phyloP scores from a whole-genome alignment of 2,113 vertebrate genomes.

The Neolamprologus devosi region DNA sequence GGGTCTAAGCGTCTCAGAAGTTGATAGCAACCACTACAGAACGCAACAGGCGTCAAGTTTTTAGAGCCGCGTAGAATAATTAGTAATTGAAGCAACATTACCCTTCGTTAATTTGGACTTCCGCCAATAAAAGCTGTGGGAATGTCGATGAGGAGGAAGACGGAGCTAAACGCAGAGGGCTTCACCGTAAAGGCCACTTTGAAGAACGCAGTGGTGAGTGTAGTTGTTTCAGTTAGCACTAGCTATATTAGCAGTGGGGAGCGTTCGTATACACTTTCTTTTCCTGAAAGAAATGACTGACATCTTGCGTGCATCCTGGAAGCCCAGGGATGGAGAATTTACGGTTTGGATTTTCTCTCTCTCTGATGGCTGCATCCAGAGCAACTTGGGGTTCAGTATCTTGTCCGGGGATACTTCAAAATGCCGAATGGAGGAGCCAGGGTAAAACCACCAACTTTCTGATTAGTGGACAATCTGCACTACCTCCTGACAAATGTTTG shows the following conservation, averaged over 20 bases:
- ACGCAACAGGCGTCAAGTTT: neutral
- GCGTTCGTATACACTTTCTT: neutral
- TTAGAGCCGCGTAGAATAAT: neutral
- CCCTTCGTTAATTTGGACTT: neutral
- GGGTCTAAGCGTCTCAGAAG: conserved; percentile 35
- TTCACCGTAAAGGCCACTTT: conserved; percentile 63
- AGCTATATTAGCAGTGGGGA: neutral
- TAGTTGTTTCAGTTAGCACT: neutral
- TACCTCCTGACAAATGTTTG: neutral
- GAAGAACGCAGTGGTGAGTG: conserved; percentile 69
- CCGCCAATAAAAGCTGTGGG: neutral
- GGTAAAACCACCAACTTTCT: neutral
- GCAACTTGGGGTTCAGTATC: neutral
- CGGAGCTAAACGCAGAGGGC: conserved; percentile 34
- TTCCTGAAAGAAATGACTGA: too few relatives aligned
- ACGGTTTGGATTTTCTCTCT: neutral
- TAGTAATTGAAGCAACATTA: neutral
- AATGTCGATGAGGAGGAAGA: conserved; percentile 5
- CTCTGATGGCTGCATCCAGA: neutral
- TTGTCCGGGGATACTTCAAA: neutral
- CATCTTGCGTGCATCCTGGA: neutral
- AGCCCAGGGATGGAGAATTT: neutral
- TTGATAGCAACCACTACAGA: conserved; percentile 45
- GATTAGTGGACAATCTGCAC: neutral
- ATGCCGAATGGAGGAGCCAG: neutral